A percentile compares a stretch with the other conserved stretches of the same genome.
Conservation (phyloP, 2,797 vertebrate genomes). For the Ctenochaetus hawaiiensis region DNA sequence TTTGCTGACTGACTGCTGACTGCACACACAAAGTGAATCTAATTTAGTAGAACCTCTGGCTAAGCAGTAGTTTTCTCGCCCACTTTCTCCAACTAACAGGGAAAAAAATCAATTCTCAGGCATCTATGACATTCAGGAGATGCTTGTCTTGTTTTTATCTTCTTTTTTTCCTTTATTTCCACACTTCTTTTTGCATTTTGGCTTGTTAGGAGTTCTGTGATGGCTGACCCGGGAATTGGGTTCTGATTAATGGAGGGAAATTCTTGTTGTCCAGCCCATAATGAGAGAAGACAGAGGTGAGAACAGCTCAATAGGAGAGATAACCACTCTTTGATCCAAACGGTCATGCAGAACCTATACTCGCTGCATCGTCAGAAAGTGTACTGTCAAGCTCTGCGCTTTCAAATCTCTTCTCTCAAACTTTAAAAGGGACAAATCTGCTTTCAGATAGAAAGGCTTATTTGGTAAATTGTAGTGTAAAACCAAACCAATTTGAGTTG, state of each 20-base stretch:
- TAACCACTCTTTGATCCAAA: conserved; percentile 96
- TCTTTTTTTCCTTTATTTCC: conserved; percentile 41
- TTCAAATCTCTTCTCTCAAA: conserved; percentile 88
- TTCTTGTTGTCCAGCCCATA: conserved; percentile 90
- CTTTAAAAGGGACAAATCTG: conserved; percentile 67
- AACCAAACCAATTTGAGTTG: conserved; percentile 29
- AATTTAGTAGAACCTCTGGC: conserved; percentile 84
- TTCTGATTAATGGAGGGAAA: conserved; percentile 92
- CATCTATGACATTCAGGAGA: conserved; percentile 79
- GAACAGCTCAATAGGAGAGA: conserved; percentile 96
- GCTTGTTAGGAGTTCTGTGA: conserved; percentile 87
- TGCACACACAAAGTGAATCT: conserved; percentile 82
- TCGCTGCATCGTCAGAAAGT: conserved; percentile 88
- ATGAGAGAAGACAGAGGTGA: conserved; percentile 98
- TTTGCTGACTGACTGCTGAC: conserved; percentile 86
- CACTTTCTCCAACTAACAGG: conserved; percentile 81
- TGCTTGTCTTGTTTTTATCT: conserved; percentile 71
- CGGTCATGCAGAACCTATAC: conserved; percentile 91
- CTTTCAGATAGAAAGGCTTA: conserved; percentile 15
- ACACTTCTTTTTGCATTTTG: conserved; percentile 82
- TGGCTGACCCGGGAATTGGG: conserved; percentile 84
- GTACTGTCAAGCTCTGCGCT: conserved; percentile 84
- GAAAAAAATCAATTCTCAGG: conserved; percentile 81
- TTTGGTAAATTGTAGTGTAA: conserved; percentile 32
- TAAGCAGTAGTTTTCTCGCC: conserved; percentile 81